A percentile compares a stretch with the other conserved stretches of the same genome.
Conservation (phyloP, 2,888 invertebrate species). For the Andrena camellia region DNA sequence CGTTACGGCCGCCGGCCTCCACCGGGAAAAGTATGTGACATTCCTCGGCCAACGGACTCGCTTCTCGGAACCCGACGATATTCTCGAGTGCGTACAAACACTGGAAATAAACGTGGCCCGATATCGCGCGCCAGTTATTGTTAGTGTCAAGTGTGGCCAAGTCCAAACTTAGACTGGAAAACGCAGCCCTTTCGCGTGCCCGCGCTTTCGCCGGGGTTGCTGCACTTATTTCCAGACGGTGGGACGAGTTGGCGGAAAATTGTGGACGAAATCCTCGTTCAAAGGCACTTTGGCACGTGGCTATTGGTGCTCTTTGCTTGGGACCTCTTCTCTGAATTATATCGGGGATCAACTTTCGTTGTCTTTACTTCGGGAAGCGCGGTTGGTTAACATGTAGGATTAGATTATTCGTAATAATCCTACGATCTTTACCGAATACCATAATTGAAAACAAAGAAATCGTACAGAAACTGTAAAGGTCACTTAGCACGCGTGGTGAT, state of each 20-base stretch:
- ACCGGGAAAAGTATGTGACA: slow-evolving; percentile 10
- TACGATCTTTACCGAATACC: too few species aligned
- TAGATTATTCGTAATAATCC: too few species aligned
- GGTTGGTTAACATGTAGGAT: too few species aligned
- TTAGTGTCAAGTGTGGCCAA: slow-evolving; percentile 32
- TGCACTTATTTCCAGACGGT: background rate
- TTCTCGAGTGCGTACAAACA: slow-evolving; percentile 32
- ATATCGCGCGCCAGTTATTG: slow-evolving; percentile 32
- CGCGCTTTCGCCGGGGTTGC: background rate
- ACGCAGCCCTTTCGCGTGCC: background rate
- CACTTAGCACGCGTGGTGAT: too few species aligned
- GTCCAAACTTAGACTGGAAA: slow-evolving; percentile 28
- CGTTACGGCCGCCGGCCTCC: background rate
- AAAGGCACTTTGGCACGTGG: background rate
- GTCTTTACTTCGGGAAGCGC: too few species aligned
- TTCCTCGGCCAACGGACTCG: background rate
- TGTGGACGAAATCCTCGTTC: background rate
- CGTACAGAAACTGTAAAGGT: too few species aligned
- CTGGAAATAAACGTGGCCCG: slow-evolving; percentile 12
- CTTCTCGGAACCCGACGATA: slow-evolving; percentile 23
- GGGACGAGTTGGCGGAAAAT: slow-evolving; percentile 7
- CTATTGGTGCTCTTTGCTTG: too few species aligned
- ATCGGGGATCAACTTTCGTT: too few species aligned
- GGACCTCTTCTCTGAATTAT: too few species aligned
- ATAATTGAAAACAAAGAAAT: too few species aligned